Evolutionary conservation across 2,113 vertebrate genomes (phyloP).

Genomic region (Petrocephalus zakoni): DNA sequence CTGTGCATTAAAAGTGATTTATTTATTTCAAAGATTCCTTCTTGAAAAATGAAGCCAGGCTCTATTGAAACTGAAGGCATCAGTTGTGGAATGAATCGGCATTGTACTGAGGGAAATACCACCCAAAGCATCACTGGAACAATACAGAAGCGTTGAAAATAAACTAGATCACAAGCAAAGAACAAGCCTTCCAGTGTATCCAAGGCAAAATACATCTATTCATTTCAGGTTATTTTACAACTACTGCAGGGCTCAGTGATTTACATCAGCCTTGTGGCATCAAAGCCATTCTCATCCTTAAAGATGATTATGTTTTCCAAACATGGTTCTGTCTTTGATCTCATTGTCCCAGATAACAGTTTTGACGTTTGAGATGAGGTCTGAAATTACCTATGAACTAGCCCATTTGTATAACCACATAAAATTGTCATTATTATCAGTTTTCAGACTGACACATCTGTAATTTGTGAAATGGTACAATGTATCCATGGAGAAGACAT

Average conservation of each 20-base stretch:
- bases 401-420: slow-evolving; percentile 2
- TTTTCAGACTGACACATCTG: background rate
- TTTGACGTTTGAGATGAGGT: background rate
- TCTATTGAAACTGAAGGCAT: background rate
- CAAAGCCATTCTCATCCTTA: slow-evolving; percentile 18
- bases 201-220: background rate
- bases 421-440: slow-evolving; percentile 8
- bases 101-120: background rate
- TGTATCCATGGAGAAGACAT: background rate
- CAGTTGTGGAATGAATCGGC: background rate
- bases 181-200: background rate
- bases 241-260: background rate
- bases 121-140: background rate
- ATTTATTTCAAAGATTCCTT: background rate
- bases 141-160: background rate
- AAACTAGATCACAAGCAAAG: background rate
- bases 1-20: background rate
- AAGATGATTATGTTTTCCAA: slow-evolving; percentile 14
- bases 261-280: slow-evolving; percentile 3
- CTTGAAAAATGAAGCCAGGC: background rate
- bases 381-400: background rate
- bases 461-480: slow-evolving; percentile 10
- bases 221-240: background rate
- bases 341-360: background rate
- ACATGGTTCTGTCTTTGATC: slow-evolving; percentile 7